A percentile compares a stretch with the other conserved stretches of the same genome.
These are phyloP conservation scores for Acrobasis suavella DNA, from an alignment of 2,888 invertebrate species.

Conservation along the genomic window DNA sequence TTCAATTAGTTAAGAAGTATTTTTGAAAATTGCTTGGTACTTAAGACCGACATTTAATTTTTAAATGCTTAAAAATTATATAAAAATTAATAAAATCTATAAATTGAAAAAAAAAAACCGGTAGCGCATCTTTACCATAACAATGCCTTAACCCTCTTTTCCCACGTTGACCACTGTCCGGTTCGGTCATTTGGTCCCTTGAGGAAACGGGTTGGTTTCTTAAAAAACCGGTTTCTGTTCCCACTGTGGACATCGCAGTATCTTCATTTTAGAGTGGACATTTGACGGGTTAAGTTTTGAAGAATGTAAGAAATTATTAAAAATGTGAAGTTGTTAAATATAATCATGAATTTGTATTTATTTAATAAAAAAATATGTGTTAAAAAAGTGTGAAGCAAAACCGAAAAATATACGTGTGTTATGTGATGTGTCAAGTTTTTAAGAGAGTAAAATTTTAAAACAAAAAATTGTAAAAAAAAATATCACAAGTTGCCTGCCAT, in stretches of 20 bases:
- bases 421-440: no score
- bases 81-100: no score
- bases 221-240: conserved; percentile 47
- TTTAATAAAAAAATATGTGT: background rate
- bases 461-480: no score
- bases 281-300: conserved; percentile 36
- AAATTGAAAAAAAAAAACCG: no score
- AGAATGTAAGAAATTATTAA: conserved; percentile 3
- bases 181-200: conserved; percentile 44
- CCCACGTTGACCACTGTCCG: conserved; percentile 41
- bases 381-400: background rate
- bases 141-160: conserved; percentile 20
- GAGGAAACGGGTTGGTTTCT: conserved; percentile 38
- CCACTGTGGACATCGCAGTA: conserved; percentile 47
- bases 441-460: no score
- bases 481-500: no score
- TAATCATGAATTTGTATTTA: no score
- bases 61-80: no score
- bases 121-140: conserved; percentile 24
- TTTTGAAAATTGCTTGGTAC: no score
- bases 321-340: background rate
- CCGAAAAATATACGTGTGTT: no score
- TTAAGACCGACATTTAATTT: no score
- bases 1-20: no score
- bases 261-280: conserved; percentile 42